These are phyloP conservation scores for Sardinella longiceps DNA, from an alignment of 2,797 vertebrate genomes.

Conservation along the genomic window DNA sequence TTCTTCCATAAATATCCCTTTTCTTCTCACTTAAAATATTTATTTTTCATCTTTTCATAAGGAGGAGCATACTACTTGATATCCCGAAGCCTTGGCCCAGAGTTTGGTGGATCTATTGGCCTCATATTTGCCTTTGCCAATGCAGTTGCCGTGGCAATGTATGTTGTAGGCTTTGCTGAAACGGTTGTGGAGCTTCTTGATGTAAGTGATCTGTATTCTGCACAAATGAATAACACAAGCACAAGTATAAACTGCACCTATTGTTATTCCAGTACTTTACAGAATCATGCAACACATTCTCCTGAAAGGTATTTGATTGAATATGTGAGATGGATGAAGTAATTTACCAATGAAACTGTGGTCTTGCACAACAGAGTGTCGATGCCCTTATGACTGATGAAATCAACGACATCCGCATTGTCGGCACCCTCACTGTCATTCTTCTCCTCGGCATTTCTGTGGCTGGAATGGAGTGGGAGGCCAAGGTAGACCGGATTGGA, in stretches of 20 bases:
- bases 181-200: conserved; percentile 92
- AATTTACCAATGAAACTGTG: not conserved
- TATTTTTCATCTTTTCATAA: conserved; percentile 51
- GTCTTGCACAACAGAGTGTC: conserved; percentile 75
- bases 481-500: conserved; percentile 73
- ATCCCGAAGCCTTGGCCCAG: conserved; percentile 93
- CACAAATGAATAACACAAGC: too few species aligned
- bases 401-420: conserved; percentile 91
- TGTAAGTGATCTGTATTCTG: conserved; percentile 64
- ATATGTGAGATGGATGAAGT: not conserved
- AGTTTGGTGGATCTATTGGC: conserved; percentile 95
- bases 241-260: too few species aligned
- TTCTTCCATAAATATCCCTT: too few species aligned
- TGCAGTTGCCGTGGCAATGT: conserved; percentile 97
- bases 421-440: conserved; percentile 91
- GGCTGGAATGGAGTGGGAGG: conserved; percentile 98
- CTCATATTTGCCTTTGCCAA: conserved; percentile 97
- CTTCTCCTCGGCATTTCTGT: conserved; percentile 92
- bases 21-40: too few species aligned
- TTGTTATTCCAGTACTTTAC: not conserved
- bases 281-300: not conserved
- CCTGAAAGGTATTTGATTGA: not conserved
- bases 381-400: conserved; percentile 90
- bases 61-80: conserved; percentile 97
- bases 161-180: conserved; percentile 96